These are phyloP conservation scores for Myotis brandtii DNA, from an alignment of 2,113 vertebrate species.

Conservation along the genomic window DNA sequence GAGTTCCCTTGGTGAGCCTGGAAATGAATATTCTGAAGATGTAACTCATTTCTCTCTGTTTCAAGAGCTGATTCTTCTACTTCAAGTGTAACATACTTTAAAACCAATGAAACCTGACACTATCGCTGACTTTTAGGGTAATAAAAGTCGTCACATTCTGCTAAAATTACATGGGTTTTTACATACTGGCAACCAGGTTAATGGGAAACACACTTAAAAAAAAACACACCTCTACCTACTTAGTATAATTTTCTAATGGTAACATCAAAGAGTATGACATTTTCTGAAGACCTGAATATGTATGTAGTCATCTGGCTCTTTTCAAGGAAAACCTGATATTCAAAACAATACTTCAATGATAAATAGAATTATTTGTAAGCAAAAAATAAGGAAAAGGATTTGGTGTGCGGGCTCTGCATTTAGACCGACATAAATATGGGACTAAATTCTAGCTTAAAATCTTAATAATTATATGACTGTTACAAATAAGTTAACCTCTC, in stretches of 20 bases:
- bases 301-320: neutral
- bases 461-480: neutral
- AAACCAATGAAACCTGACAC: slow-evolving; percentile 21
- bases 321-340: neutral
- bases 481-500: neutral
- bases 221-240: neutral
- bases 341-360: neutral
- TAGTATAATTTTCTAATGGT: neutral
- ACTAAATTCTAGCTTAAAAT: neutral
- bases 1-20: neutral
- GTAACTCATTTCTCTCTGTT: slow-evolving; percentile 47
- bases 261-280: neutral
- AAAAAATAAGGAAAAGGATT: neutral
- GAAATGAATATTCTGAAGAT: slow-evolving; percentile 36
- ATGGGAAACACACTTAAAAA: neutral
- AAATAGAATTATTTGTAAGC: neutral
- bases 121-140: neutral
- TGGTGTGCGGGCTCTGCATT: neutral
- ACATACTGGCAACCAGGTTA: neutral
- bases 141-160: slow-evolving; percentile 40
- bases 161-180: neutral
- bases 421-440: neutral
- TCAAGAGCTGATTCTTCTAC: slow-evolving; percentile 46
- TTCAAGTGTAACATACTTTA: slow-evolving; percentile 39
- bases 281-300: neutral